A percentile compares a stretch with the other conserved stretches of the same genome.
These are phyloP conservation scores for Chlorops oryzae DNA, from an alignment of 1,140 invertebrate genomes.

Conservation along the genomic window DNA sequence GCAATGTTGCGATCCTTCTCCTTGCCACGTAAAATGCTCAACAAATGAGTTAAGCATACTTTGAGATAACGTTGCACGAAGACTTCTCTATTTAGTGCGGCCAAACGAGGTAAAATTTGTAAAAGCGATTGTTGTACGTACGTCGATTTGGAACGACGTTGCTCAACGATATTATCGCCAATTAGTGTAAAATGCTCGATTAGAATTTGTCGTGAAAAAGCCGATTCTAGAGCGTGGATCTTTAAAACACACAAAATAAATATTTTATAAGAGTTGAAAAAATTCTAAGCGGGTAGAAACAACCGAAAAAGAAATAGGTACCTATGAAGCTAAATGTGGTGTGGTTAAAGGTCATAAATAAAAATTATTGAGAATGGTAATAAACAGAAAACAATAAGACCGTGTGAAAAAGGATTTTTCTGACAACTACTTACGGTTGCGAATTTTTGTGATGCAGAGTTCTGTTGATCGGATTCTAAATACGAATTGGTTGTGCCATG, in stretches of 20 bases:
- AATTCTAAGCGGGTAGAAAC: slow-evolving; percentile 13
- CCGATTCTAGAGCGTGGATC: slow-evolving; percentile 67
- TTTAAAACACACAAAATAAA: slow-evolving; percentile 9
- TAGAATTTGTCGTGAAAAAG: slow-evolving; percentile 78
- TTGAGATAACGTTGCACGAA: slow-evolving; percentile 74
- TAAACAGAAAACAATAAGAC: background rate
- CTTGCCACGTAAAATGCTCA: slow-evolving; percentile 66
- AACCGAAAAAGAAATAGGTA: slow-evolving; percentile 20
- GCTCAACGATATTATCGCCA: slow-evolving; percentile 71
- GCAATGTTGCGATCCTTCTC: slow-evolving; percentile 79
- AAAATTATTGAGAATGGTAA: background rate
- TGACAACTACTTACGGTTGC: slow-evolving; percentile 23
- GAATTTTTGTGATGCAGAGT: slow-evolving; percentile 32
- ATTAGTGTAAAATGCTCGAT: slow-evolving; percentile 79
- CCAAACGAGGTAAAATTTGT: slow-evolving; percentile 85
- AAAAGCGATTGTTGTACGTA: slow-evolving; percentile 86
- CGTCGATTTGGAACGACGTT: slow-evolving; percentile 64
- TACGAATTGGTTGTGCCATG: slow-evolving; percentile 33
- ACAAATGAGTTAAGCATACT: slow-evolving; percentile 70
- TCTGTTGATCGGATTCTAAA: slow-evolving; percentile 28
- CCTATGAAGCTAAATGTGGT: slow-evolving; percentile 3
- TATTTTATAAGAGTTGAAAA: background rate
- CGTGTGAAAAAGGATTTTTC: background rate
- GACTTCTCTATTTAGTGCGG: slow-evolving; percentile 80
- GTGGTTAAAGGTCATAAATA: too few species aligned